Percentiles rank a stretch among this genome's conserved stretches.
These are phyloP conservation scores for Cantharis rustica DNA, from an alignment of 2,888 invertebrate species.

Conservation along the genomic window DNA sequence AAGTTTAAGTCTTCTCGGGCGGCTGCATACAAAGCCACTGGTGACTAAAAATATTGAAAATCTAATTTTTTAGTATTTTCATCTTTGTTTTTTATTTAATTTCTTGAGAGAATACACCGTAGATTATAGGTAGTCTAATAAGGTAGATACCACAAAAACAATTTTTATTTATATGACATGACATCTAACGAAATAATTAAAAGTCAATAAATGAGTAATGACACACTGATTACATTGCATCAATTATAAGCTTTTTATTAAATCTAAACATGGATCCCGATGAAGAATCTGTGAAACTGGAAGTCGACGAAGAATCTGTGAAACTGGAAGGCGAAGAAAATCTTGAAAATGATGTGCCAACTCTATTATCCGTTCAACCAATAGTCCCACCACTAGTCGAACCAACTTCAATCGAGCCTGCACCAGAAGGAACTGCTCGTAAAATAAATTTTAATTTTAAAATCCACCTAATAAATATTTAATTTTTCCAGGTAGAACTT, in stretches of 20 bases:
- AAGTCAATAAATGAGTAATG: background rate
- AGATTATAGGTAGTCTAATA: too few relatives aligned
- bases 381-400: too few relatives aligned
- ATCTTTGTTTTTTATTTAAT: too few relatives aligned
- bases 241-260: background rate
- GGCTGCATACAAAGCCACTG: too few relatives aligned
- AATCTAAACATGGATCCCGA: background rate
- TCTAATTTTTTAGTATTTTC: too few relatives aligned
- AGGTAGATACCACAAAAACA: background rate
- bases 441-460: background rate
- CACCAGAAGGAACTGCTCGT: background rate
- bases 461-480: background rate
- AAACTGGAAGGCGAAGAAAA: background rate
- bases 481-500: background rate
- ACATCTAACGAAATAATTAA: background rate
- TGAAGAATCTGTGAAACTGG: background rate
- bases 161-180: background rate
- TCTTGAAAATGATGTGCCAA: background rate
- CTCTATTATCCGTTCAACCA: too few relatives aligned
- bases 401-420: background rate
- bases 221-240: background rate
- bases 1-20: too few relatives aligned
- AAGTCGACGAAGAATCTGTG: too few relatives aligned
- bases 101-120: too few relatives aligned
- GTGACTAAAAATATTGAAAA: too few relatives aligned